Evolutionary conservation across 35 echinoderm and acorn worm species (phyloP), one percentile per base, ranked within the genome.

Genomic region (Anneissia japonica): DNA sequence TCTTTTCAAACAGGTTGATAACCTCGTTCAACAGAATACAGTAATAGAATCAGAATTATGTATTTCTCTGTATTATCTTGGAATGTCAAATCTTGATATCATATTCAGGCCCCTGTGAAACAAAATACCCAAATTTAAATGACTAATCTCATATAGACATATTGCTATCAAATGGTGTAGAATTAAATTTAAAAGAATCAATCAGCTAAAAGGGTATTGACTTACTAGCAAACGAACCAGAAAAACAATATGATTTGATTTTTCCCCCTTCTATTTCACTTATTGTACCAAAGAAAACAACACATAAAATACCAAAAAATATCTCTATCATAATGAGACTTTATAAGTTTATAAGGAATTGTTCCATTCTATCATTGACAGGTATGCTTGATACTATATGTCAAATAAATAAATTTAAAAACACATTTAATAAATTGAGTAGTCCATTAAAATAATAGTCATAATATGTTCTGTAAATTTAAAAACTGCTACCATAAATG

Each of bases 131-230:
- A 9, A 9, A 9, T 23, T 16, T 64, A n/a, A n/a, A n/a, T n/a
- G n/a, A n/a, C n/a, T n/a, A n/a, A 64, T 12, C 5, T 64, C 6
- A 23, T 64, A 64, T 26, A 64, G 5, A 23, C 7, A 64, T 64
- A 64, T 64, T 64, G 9, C 10, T 64, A 64, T 64, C 51, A 64
- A 64, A 64, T 64, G 51, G 14, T 43, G 40, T 6, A 64, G 26
- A 64, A 64, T 64, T 64, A 64, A 64, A 64, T 64, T 64, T 64
- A 26, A 64, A 64, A 64, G 51, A 64, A 64, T 64, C 51, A 64
- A 23, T 64, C 51, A 64, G 26, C 7, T 9, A n/a, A 64, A 64
- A 64, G 51, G 51, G 51, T 64, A 64, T 64, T 64, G 51, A 64
- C 51, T 64, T 64, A 26, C 51, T 64, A 64, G 51, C 51, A 64